phyloP scores from a whole-genome alignment of 2,113 vertebrate species.

The Cyanoramphus novaezelandiae region DNA sequence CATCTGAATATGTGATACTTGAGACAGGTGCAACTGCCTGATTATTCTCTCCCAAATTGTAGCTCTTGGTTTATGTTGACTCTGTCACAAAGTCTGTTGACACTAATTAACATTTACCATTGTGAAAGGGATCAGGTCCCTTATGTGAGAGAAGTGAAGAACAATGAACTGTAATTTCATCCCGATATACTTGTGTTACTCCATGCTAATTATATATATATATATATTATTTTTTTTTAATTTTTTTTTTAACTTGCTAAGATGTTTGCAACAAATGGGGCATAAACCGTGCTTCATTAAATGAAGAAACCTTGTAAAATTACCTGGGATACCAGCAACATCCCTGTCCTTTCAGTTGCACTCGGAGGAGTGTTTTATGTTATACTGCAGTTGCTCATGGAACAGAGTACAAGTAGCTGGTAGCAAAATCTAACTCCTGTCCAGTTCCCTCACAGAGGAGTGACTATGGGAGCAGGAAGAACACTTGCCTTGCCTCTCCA shows the following conservation, averaged over 20 bases:
- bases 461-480: neutral
- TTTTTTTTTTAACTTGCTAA: neutral
- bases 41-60: neutral
- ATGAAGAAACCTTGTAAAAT: neutral
- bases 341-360: too few species aligned
- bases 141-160: neutral
- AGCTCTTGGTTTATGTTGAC: fast-evolving
- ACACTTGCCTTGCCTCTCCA: neutral
- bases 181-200: neutral
- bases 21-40: neutral
- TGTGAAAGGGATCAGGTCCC: neutral
- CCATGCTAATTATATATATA: neutral
- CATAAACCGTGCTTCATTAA: neutral
- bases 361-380: fast-evolving
- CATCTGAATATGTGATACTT: fast-evolving
- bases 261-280: neutral
- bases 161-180: neutral
- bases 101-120: neutral
- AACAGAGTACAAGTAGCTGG: too few species aligned
- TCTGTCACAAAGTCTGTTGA: neutral
- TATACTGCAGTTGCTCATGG: neutral
- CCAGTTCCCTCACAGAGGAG: fast-evolving
- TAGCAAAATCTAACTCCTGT: neutral
- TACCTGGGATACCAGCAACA: too few species aligned
- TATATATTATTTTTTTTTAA: too few species aligned